Evolutionary conservation across 2,888 invertebrate species (phyloP), one percentile per base, ranked within the genome.

Genomic region (Andrena bucephala): DNA sequence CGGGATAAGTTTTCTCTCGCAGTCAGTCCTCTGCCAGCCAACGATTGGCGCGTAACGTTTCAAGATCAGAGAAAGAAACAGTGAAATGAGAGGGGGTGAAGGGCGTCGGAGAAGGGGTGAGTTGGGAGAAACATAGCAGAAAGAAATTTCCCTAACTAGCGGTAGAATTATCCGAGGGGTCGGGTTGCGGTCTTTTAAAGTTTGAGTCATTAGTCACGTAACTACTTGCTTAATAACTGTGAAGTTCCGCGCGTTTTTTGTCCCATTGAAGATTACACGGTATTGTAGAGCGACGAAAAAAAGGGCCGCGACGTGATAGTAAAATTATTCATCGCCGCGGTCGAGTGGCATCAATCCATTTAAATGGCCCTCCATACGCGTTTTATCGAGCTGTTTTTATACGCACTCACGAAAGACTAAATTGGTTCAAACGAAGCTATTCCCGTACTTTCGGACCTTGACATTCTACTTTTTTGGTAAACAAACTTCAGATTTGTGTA

Each of bases 1-100:
- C 83, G 66, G 84, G 83, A 84, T 78, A 76, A 84, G 83, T 76
- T 83, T 83, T 78, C 70, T 75, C 78, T 76, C 82, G 68, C 31
- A 74, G 52, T 65, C 31, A 6, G 27, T 13, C 2, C 50, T 54
- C 31, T n/a, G 20, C 24, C 27, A 29, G 59, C 29, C 48, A 16
- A 8, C 24, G 68, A 48, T 24, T 31, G 50, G 20, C 31, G 62
- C 8, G 78, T 59, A 71, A 57, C 71, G 71, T 71, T 82, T 65
- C 72, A 80, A 77, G 75, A 81, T 70, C 81, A 82, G 73, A 78
- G 77, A 69, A 76, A 60, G 79, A 48, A 71, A 52, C 24, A 3
- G n/a, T 1, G n/a, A 42, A 29, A 4, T 5, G 57, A 63, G 75
- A 48, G 36, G 20, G 36, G 31, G 20, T 0, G 31, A 24, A 27